phyloP scores from a whole-genome alignment of 2,888 invertebrate species.

The Choreutis nemorana region DNA sequence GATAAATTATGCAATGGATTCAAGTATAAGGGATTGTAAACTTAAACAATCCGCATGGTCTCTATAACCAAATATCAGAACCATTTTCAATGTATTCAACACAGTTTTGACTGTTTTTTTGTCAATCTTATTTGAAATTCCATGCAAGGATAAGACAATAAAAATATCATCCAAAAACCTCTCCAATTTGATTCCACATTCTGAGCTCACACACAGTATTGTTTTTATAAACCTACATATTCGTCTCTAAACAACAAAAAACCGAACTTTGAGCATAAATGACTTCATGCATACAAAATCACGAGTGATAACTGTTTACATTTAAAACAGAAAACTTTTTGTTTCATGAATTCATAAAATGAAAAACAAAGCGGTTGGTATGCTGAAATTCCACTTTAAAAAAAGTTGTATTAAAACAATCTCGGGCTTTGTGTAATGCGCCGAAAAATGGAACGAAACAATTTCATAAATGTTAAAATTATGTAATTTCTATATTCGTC shows the following conservation, averaged over 20 bases:
- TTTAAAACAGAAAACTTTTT: constrained; percentile 27
- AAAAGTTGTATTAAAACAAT: constrained; percentile 52
- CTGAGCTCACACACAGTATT: neutral
- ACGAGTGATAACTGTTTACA: constrained; percentile 27
- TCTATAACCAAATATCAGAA: too few species aligned
- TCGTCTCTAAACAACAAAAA: neutral
- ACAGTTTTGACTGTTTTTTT: too few species aligned
- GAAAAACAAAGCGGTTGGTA: constrained; percentile 33
- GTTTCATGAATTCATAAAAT: constrained; percentile 41
- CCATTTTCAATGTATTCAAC: too few species aligned
- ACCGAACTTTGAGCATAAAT: neutral
- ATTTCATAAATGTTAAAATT: constrained; percentile 40
- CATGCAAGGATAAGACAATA: too few species aligned
- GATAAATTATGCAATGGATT: too few species aligned
- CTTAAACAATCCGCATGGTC: too few species aligned
- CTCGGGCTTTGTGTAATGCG: constrained; percentile 33
- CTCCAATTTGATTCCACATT: too few species aligned
- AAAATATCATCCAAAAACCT: too few species aligned
- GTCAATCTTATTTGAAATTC: too few species aligned
- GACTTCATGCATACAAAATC: constrained; percentile 13
- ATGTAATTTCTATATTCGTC: constrained; percentile 25
- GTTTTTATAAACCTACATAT: neutral
- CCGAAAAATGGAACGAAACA: constrained; percentile 40
- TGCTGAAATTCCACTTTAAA: constrained; percentile 39
- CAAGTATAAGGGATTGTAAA: too few species aligned